Evolutionary conservation across 2,888 invertebrate species (phyloP).

Genomic region (Drosophila nigricruria): DNA sequence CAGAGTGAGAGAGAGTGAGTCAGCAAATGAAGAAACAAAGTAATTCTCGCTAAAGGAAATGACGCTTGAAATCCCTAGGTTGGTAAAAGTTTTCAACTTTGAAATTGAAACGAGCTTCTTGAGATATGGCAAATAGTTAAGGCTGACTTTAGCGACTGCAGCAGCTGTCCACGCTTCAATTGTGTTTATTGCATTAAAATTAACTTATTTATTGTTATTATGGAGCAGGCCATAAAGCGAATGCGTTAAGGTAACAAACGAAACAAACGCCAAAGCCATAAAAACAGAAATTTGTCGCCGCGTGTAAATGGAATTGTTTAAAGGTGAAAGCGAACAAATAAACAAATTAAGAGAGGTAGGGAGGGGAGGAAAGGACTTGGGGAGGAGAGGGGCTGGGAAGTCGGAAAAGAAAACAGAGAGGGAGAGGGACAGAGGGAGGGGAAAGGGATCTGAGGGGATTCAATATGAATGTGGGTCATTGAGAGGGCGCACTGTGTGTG

Average conservation of each 20-base stretch:
- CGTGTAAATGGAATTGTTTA: conserved; percentile 80
- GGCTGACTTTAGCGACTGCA: conserved; percentile 33
- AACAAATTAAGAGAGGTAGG: conserved; percentile 70
- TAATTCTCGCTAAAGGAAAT: neutral
- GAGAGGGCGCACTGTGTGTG: neutral
- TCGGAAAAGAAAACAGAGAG: neutral
- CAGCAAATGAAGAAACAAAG: neutral
- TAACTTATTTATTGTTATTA: conserved; percentile 79
- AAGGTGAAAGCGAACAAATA: conserved; percentile 79
- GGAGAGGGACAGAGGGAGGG: neutral
- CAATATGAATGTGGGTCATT: neutral
- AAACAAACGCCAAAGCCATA: conserved; percentile 58
- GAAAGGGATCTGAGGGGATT: neutral
- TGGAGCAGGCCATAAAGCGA: conserved; percentile 28
- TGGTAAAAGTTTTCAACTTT: neutral
- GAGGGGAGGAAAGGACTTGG: neutral
- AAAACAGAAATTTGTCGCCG: conserved; percentile 79
- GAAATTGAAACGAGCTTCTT: neutral
- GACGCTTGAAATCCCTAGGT: neutral
- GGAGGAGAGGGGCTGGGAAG: conserved; percentile 22
- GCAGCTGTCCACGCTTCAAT: conserved; percentile 57
- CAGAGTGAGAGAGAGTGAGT: neutral
- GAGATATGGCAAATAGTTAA: conserved; percentile 21
- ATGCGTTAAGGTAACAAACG: neutral
- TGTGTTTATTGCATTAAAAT: conserved; percentile 81